Evolutionary conservation across 2,797 vertebrate genomes (phyloP).

Genomic region (Cynodonichthys magdalenae): DNA sequence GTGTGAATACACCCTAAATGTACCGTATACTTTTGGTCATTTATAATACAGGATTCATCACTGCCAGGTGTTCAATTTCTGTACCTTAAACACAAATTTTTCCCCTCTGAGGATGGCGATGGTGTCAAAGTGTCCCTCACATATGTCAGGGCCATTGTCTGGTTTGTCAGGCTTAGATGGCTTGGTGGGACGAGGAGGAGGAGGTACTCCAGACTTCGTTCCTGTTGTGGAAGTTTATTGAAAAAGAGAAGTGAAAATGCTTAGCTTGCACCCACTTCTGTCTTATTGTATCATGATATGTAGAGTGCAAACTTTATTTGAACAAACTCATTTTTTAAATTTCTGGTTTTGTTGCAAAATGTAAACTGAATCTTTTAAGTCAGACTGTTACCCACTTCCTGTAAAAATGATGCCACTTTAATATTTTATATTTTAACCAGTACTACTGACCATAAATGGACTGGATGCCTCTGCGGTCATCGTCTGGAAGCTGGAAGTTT

Average conservation of each 20-base stretch:
- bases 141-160: conserved; percentile 85
- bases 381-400: background rate
- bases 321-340: too few relatives aligned
- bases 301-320: background rate
- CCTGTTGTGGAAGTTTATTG: conserved; percentile 57
- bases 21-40: too few relatives aligned
- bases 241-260: conserved; percentile 3
- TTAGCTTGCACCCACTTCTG: background rate
- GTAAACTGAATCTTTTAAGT: too few relatives aligned
- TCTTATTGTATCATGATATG: background rate
- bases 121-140: conserved; percentile 92
- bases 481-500: conserved; percentile 89
- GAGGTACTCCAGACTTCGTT: conserved; percentile 71
- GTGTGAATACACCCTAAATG: too few relatives aligned
- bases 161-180: conserved; percentile 69
- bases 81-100: conserved; percentile 95
- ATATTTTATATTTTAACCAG: background rate
- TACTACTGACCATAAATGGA: conserved; percentile 84
- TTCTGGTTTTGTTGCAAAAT: too few relatives aligned
- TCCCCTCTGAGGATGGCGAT: conserved; percentile 90
- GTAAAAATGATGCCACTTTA: background rate
- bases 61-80: background rate
- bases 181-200: conserved; percentile 72
- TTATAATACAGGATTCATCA: too few relatives aligned
- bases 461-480: conserved; percentile 91